Conservation (phyloP, 2,797 vertebrate genomes). For the Salarias fasciatus region DNA sequence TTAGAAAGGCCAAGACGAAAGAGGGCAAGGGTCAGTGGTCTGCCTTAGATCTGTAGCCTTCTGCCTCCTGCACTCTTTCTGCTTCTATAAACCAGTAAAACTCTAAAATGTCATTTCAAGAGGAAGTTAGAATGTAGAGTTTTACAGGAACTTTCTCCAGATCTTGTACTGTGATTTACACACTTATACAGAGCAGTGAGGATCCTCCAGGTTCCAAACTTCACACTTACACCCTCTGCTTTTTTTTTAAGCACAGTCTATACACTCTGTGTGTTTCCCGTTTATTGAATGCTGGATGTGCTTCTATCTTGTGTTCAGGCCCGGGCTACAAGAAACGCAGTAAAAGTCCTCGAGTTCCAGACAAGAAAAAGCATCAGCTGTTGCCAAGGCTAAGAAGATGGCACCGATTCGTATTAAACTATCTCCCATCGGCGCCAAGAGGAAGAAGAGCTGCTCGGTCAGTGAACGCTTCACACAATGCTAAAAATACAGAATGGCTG, state of each 20-base stretch:
- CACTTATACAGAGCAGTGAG: too few species aligned
- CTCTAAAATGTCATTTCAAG: too few species aligned
- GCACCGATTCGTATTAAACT: conserved; percentile 93
- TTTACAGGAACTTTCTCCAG: too few species aligned
- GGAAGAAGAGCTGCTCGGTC: conserved; percentile 95
- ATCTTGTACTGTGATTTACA: too few species aligned
- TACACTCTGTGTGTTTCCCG: background rate
- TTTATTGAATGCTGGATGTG: background rate
- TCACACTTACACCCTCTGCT: background rate
- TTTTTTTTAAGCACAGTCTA: too few species aligned
- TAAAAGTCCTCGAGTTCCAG: conserved; percentile 89
- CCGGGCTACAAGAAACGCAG: conserved; percentile 93
- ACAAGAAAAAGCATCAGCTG: conserved; percentile 85
- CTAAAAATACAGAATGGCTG: background rate
- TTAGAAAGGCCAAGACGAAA: conserved; percentile 96
- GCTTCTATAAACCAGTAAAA: background rate
- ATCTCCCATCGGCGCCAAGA: conserved; percentile 87
- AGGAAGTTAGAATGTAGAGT: too few species aligned
- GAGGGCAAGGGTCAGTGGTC: conserved; percentile 91
- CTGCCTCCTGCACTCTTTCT: background rate
- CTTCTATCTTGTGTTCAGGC: conserved; percentile 69
- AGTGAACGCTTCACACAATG: conserved; percentile 32
- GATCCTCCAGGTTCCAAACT: too few species aligned
- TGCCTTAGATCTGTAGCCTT: background rate
- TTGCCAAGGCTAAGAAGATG: conserved; percentile 91